These are phyloP conservation scores for Eupithecia pulchellata DNA, from an alignment of 2,888 invertebrate genomes.

Conservation along the genomic window DNA sequence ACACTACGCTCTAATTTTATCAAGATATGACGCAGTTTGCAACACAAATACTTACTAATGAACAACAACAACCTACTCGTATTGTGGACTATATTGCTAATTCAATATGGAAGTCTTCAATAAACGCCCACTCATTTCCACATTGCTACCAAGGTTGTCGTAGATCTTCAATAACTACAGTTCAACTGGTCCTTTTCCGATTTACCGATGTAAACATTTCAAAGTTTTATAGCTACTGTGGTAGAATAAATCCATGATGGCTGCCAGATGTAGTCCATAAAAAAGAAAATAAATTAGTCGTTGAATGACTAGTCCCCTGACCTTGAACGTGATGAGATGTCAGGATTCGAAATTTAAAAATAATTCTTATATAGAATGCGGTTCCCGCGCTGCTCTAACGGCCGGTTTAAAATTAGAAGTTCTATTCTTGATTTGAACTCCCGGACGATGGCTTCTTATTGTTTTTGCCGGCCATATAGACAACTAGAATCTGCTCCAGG, in stretches of 20 bases:
- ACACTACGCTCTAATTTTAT: background rate
- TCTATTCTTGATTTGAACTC: conserved; percentile 83
- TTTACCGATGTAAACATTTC: conserved; percentile 52
- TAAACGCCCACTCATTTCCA: conserved; percentile 54
- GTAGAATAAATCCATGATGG: conserved; percentile 49
- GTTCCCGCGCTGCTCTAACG: conserved; percentile 79
- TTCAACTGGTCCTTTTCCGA: conserved; percentile 53
- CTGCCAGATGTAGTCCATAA: conserved; percentile 66
- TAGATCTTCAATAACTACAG: conserved; percentile 52
- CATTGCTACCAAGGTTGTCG: conserved; percentile 55
- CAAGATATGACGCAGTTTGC: conserved; percentile 17
- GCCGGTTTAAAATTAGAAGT: conserved; percentile 80
- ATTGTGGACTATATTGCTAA: conserved; percentile 37
- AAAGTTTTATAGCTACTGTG: conserved; percentile 58
- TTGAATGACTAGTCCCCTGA: conserved; percentile 62
- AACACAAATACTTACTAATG: conserved; percentile 19
- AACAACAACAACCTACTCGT: conserved; percentile 8
- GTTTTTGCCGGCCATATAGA: conserved; percentile 68
- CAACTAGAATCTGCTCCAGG: conserved; percentile 25
- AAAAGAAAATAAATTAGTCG: conserved; percentile 54
- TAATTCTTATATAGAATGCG: conserved; percentile 71
- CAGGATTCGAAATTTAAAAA: conserved; percentile 77
- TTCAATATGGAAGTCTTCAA: conserved; percentile 49
- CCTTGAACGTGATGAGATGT: conserved; percentile 82
- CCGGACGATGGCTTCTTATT: conserved; percentile 78